Percentiles rank a stretch among this genome's conserved stretches.
Evolutionary conservation across 2,888 invertebrate genomes (phyloP).

Genomic region (Heliothis peltigera): DNA sequence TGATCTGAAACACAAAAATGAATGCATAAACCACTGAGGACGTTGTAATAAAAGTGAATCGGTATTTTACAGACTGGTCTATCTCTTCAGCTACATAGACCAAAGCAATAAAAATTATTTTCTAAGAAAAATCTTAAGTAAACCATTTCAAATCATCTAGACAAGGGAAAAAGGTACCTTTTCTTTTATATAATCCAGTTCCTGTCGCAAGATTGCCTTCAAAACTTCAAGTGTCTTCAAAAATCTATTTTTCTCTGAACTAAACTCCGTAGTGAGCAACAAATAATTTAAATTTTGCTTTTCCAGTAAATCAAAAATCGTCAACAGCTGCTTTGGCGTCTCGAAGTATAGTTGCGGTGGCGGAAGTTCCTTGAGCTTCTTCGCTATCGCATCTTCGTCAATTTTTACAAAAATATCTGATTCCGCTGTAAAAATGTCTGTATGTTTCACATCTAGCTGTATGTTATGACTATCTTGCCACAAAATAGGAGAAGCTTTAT

Average conservation of each 20-base stretch:
- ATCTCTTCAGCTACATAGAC: not conserved
- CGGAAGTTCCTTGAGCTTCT: conserved; percentile 73
- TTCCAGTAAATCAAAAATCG: conserved; percentile 79
- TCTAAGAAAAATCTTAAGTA: not conserved
- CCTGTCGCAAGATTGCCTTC: conserved; percentile 72
- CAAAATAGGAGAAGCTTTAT: conserved; percentile 81
- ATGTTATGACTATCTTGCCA: conserved; percentile 81
- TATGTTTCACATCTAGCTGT: conserved; percentile 68
- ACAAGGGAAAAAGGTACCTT: conserved; percentile 69
- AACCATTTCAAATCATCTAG: not conserved
- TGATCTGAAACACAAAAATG: conserved; percentile 72
- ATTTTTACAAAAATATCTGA: conserved; percentile 78
- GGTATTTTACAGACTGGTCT: no score
- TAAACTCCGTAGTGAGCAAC: conserved; percentile 82
- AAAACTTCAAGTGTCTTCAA: conserved; percentile 74
- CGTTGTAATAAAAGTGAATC: no score
- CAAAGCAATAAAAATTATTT: not conserved
- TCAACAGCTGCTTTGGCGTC: conserved; percentile 77
- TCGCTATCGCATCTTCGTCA: conserved; percentile 67
- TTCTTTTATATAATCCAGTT: conserved; percentile 78
- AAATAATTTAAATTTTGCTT: conserved; percentile 86
- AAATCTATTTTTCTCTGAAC: conserved; percentile 81
- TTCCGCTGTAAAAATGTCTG: conserved; percentile 76
- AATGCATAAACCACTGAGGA: not conserved
- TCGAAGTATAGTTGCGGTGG: conserved; percentile 81